Evolutionary conservation across 2,113 vertebrate genomes (phyloP).

Genomic region (Lepus americanus): DNA sequence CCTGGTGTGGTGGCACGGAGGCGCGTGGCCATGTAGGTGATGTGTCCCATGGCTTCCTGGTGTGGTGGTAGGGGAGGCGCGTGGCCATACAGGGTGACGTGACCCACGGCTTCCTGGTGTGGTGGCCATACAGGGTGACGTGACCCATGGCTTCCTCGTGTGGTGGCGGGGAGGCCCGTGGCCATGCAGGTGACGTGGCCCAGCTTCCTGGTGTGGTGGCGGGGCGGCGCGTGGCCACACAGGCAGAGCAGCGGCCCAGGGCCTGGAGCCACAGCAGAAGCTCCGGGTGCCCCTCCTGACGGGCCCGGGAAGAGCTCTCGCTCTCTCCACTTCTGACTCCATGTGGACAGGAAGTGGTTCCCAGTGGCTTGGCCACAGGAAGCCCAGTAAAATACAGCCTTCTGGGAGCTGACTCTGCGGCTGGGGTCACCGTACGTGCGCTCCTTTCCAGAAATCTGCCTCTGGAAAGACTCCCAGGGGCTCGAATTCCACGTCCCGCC

Average conservation of each 20-base stretch:
- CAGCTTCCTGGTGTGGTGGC: too few species aligned
- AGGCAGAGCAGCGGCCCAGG: not conserved
- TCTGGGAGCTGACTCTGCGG: not conserved
- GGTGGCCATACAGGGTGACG: too few species aligned
- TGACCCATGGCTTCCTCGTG: too few species aligned
- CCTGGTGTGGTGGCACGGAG: too few species aligned
- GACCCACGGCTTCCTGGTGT: too few species aligned
- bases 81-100: too few species aligned
- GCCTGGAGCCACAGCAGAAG: not conserved
- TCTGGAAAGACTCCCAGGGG: not conserved
- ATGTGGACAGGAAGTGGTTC: not conserved
- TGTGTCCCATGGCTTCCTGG: too few species aligned
- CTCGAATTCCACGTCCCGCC: not conserved
- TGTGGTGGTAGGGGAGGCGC: too few species aligned
- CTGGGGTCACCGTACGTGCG: not conserved
- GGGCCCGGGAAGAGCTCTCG: not conserved
- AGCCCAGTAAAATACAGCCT: not conserved
- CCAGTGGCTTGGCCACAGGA: not conserved
- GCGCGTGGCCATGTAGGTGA: too few species aligned
- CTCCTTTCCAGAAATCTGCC: constrained; percentile 16
- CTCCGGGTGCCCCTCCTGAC: not conserved
- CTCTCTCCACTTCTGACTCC: not conserved
- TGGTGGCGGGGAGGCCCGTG: too few species aligned
- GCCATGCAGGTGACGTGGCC: too few species aligned
- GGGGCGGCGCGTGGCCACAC: too few species aligned